These are phyloP conservation scores for Alexandromys fortis DNA, from an alignment of 2,113 vertebrate species.

Conservation along the genomic window DNA sequence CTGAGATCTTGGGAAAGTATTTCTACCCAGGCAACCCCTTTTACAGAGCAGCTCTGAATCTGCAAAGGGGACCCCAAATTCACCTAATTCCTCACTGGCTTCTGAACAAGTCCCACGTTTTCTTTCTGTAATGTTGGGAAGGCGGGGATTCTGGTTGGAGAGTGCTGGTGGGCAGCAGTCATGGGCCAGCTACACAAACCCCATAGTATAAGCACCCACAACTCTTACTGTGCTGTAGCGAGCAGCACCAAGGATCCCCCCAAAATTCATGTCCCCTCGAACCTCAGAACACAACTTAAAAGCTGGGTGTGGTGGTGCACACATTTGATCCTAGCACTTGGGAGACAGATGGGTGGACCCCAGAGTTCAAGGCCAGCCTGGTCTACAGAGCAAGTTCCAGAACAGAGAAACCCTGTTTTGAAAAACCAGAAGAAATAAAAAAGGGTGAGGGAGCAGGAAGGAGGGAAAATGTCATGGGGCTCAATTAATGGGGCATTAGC, in stretches of 20 bases:
- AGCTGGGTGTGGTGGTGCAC: background rate
- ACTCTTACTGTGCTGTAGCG: background rate
- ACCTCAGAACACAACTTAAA: background rate
- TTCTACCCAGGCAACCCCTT: background rate
- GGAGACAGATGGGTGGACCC: background rate
- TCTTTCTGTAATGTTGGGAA: background rate
- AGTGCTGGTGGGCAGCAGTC: background rate
- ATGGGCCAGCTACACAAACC: background rate
- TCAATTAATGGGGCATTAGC: background rate
- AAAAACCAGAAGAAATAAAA: background rate
- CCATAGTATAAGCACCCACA: background rate
- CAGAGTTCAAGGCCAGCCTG: background rate
- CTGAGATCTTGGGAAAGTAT: background rate
- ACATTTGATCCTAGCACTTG: background rate
- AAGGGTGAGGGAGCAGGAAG: too few species aligned
- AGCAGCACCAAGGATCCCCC: background rate
- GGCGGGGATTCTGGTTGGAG: too few species aligned
- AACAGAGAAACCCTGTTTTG: background rate
- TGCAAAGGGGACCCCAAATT: background rate
- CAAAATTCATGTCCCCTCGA: background rate
- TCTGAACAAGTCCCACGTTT: background rate
- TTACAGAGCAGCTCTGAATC: background rate
- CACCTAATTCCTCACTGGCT: background rate
- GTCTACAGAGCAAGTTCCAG: background rate
- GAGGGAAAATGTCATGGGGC: background rate